Percentiles rank a stretch among this genome's conserved stretches.
Evolutionary conservation across 2,113 vertebrate genomes (phyloP).

Genomic region (Lepus timidus): DNA sequence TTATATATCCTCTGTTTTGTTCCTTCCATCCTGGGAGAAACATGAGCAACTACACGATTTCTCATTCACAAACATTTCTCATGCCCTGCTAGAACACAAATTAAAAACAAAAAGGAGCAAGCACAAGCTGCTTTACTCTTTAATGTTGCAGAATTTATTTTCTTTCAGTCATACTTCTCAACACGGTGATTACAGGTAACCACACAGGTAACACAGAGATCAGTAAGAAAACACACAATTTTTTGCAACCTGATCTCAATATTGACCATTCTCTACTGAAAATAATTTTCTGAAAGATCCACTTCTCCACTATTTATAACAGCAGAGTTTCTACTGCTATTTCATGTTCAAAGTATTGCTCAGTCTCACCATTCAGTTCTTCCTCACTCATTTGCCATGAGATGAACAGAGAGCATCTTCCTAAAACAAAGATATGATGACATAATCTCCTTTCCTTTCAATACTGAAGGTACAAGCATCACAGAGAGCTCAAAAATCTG

Average conservation of each 20-base stretch:
- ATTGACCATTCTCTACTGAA: not conserved
- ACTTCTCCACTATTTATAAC: not conserved
- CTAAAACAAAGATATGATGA: not conserved
- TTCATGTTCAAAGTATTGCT: not conserved
- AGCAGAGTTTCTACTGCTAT: not conserved
- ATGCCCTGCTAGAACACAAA: not conserved
- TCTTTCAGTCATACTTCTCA: not conserved
- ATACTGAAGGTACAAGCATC: not conserved
- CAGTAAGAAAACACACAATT: not conserved
- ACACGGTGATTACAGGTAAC: not conserved
- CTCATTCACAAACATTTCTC: not conserved
- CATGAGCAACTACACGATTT: not conserved
- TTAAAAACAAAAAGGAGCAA: not conserved
- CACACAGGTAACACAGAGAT: not conserved
- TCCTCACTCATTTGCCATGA: not conserved
- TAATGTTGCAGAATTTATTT: not conserved
- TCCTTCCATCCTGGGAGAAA: not conserved
- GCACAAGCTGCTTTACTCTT: not conserved
- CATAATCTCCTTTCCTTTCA: not conserved
- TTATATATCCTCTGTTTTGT: not conserved
- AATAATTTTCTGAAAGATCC: fast-evolving
- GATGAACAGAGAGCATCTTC: not conserved
- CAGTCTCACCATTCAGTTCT: not conserved
- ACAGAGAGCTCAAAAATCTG: not conserved
- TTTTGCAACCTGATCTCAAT: not conserved